Percentiles rank a stretch among this genome's conserved stretches.
Conservation (phyloP, 2,797 vertebrate genomes). For the Tokudaia muenninki region DNA sequence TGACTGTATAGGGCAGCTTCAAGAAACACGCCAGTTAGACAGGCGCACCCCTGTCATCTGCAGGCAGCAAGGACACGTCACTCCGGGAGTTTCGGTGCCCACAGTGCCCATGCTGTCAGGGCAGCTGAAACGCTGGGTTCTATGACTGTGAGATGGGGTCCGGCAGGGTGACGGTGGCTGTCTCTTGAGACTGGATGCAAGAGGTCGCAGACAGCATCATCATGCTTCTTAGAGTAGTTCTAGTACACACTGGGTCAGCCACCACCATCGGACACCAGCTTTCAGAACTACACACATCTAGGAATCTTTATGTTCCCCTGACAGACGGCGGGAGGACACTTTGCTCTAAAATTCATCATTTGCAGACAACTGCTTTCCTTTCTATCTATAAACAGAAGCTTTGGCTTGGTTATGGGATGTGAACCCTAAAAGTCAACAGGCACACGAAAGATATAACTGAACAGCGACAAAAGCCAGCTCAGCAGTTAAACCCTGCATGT, state of each 20-base stretch:
- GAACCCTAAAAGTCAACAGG: neutral
- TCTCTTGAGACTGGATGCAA: neutral
- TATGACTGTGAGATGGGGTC: neutral
- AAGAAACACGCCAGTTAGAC: neutral
- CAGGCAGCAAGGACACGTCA: neutral
- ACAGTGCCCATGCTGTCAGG: rapidly evolving
- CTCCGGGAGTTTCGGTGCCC: neutral
- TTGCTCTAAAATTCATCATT: neutral
- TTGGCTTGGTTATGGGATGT: neutral
- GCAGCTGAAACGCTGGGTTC: neutral
- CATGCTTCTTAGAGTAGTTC: neutral
- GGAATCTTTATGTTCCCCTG: neutral
- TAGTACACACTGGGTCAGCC: neutral
- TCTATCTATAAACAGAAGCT: neutral
- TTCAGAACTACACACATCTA: neutral
- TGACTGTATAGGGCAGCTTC: neutral
- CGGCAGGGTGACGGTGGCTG: neutral
- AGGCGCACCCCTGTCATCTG: neutral
- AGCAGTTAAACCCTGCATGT: rapidly evolving
- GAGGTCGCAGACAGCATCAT: rapidly evolving
- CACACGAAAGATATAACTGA: neutral
- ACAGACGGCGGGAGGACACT: neutral
- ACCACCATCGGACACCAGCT: neutral
- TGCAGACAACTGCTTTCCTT: constrained; percentile 8
- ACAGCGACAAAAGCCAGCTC: neutral